Percentiles rank a stretch among this genome's conserved stretches.
Evolutionary conservation across 2,113 vertebrate genomes (phyloP).

Genomic region (Pteronura brasiliensis): DNA sequence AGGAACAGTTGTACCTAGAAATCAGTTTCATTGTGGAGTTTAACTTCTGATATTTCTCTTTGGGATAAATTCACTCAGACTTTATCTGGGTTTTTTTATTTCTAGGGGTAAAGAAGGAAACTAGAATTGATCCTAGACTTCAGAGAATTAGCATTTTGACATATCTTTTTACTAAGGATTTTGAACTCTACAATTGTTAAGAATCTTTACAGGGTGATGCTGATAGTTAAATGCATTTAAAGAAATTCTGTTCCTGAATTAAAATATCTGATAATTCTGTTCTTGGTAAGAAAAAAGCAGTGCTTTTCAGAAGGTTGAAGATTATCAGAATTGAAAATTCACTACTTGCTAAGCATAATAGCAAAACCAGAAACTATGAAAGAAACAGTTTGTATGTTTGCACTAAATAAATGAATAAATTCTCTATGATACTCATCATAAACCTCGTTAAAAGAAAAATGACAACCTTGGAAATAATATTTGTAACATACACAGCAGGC

Average conservation of each 20-base stretch:
- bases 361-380: neutral
- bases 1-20: neutral
- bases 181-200: neutral
- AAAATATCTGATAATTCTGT: neutral
- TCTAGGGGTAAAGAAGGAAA: neutral
- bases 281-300: neutral
- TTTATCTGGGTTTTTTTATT: neutral
- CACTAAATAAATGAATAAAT: neutral
- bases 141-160: neutral
- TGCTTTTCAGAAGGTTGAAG: conserved; percentile 32
- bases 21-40: neutral
- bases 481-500: neutral
- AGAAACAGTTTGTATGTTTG: neutral
- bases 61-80: neutral
- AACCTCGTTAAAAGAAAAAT: neutral
- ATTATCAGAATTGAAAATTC: neutral
- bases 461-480: neutral
- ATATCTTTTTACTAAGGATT: neutral
- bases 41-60: neutral
- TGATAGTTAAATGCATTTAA: neutral
- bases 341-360: neutral
- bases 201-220: neutral
- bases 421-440: neutral
- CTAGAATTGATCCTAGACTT: neutral
- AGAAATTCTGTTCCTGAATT: neutral